These are phyloP conservation scores for Darevskia nairensis DNA, from an alignment of 2,797 vertebrate genomes.

Conservation along the genomic window DNA sequence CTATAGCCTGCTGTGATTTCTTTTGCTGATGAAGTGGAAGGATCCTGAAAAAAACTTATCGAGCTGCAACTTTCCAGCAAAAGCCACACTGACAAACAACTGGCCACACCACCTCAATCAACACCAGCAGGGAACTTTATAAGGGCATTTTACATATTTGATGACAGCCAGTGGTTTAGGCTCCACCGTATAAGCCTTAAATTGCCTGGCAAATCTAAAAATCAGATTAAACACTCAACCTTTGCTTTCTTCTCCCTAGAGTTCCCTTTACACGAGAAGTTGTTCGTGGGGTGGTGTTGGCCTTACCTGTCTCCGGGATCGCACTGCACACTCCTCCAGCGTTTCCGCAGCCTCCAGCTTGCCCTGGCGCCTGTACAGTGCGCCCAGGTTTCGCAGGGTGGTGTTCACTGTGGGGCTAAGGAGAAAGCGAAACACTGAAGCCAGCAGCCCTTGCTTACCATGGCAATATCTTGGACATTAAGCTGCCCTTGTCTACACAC, in stretches of 20 bases:
- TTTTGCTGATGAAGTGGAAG: background rate
- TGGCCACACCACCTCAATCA: too few relatives aligned
- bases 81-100: background rate
- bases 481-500: background rate
- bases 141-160: background rate
- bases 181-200: background rate
- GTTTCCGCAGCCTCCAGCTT: conserved; percentile 94
- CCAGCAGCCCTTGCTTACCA: background rate
- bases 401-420: conserved; percentile 96
- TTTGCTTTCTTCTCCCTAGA: background rate
- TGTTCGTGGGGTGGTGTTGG: background rate
- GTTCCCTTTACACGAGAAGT: background rate
- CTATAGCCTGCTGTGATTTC: background rate
- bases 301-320: conserved; percentile 90
- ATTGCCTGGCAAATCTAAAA: background rate
- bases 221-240: background rate
- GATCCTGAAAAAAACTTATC: background rate
- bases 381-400: conserved; percentile 94
- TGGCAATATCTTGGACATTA: background rate
- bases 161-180: background rate
- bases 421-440: background rate
- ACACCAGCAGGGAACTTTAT: background rate
- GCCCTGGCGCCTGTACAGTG: conserved; percentile 93
- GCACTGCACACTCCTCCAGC: conserved; percentile 89
- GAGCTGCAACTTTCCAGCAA: background rate